Base-by-base conservation (phyloP, 2,888 invertebrate genomes). In the Lasius fuliginosus region DNA sequence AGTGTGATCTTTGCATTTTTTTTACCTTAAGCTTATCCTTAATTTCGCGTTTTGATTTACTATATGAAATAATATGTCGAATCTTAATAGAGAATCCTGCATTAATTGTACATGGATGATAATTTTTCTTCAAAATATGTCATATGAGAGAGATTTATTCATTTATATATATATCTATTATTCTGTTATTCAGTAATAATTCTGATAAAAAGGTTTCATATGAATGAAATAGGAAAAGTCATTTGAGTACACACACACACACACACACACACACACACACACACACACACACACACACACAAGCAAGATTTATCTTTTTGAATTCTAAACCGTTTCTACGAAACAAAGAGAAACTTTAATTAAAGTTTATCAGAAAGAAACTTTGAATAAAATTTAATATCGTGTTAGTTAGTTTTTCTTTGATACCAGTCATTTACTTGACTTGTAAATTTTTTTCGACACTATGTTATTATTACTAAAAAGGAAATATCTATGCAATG, bases 331-430 rank as follows among this genome's bases (percentile, higher is more conserved):
- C 12, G 30, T n/a, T 74, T 74, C 12, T n/a, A n/a, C 12, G 0
- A 42, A 60, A 62, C 23, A 62, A 46, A 15, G 18, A 3, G 9
- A 46, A 23, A 33, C 9, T n/a, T 60, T 74, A 62, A 74, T 46
- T 62, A 46, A 75, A 62, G 23, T 15, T 75, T 30, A 42, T 60
- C 12, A 0, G 33, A 15, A 23, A 62, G 27, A 23, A 33, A 62
- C 9, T 46, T 46, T 18, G 40, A 71, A 73, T 73, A 27, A 74
- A 74, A 74, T 60, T 74, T 62, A 46, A 75, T 33, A 62, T 62
- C 15, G 40, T 40, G 60, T 27, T n/a, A 42, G 18, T 30, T 30
- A 15, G 6, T 49, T 42, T 60, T 60, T 42, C 27, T 62, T 18
- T 60, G 30, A 5, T 27, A 62, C 1, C 6, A 62, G 5, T 46